phyloP scores from a whole-genome alignment of 2,888 invertebrate species.

The Deilephila elpenor region DNA sequence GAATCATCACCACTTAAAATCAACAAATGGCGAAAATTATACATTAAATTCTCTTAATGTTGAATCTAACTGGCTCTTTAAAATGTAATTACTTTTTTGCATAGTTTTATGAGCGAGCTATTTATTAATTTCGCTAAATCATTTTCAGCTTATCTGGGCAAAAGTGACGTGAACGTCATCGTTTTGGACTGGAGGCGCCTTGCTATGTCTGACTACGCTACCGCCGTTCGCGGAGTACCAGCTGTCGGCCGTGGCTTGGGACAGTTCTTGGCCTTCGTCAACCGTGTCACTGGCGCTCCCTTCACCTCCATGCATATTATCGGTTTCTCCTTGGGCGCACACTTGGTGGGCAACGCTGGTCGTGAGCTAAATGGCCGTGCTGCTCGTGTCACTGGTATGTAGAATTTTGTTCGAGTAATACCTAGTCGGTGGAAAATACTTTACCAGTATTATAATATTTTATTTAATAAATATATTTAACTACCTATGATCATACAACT shows the following conservation, averaged over 20 bases:
- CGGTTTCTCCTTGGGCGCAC: constrained; percentile 80
- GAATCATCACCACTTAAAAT: no score
- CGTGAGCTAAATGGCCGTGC: constrained; percentile 56
- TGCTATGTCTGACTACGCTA: constrained; percentile 57
- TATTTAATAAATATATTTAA: no score
- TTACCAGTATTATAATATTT: no score
- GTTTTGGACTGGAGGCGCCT: constrained; percentile 72
- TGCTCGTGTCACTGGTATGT: constrained; percentile 72
- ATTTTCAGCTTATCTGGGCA: constrained; percentile 45
- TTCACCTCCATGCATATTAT: constrained; percentile 68
- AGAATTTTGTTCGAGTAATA: neutral
- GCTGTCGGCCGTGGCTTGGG: constrained; percentile 71
- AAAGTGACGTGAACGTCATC: constrained; percentile 65
- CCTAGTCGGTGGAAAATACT: no score
- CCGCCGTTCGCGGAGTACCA: constrained; percentile 65
- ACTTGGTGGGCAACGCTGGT: constrained; percentile 75
- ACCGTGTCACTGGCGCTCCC: constrained; percentile 56
- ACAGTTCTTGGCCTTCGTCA: constrained; percentile 66
- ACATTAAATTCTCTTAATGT: no score
- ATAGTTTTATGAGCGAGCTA: no score
- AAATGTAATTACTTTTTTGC: no score
- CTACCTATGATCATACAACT: no score
- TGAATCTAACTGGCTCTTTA: no score
- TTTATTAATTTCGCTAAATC: no score
- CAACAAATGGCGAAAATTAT: no score